phyloP scores from a whole-genome alignment of 2,888 invertebrate species.

The Nomada flava region DNA sequence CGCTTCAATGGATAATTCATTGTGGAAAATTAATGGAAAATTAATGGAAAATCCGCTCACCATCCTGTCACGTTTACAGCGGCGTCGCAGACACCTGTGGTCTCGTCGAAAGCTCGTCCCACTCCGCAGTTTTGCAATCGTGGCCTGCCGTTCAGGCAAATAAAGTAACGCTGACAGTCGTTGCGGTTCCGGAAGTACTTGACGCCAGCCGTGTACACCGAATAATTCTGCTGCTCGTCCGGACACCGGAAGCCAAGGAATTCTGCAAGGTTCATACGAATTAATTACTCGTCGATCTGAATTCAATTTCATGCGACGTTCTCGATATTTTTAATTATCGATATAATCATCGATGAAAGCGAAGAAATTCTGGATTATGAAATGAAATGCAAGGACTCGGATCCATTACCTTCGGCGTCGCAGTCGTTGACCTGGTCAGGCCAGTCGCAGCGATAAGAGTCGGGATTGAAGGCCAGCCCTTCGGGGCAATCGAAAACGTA shows the following conservation, averaged over 20 bases:
- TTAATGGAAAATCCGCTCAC: constrained; percentile 58
- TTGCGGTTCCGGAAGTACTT: constrained; percentile 86
- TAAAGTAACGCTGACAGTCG: constrained; percentile 92
- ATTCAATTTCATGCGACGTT: not conserved
- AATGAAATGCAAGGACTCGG: not conserved
- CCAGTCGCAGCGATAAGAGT: constrained; percentile 93
- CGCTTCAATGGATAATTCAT: not conserved
- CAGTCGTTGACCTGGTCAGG: constrained; percentile 93
- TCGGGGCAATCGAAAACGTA: constrained; percentile 92
- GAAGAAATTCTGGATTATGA: not conserved
- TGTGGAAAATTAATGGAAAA: not conserved
- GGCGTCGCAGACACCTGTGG: constrained; percentile 90
- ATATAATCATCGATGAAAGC: not conserved
- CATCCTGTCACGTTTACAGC: constrained; percentile 92
- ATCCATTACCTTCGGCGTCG: constrained; percentile 90
- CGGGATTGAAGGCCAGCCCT: constrained; percentile 91
- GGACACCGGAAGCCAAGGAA: constrained; percentile 93
- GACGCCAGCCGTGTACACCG: constrained; percentile 84
- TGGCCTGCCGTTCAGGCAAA: constrained; percentile 90
- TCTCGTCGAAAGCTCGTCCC: constrained; percentile 91
- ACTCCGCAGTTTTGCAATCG: constrained; percentile 91
- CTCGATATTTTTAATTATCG: too few species aligned
- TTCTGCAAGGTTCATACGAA: constrained; percentile 84
- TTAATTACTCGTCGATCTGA: not conserved
- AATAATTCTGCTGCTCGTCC: constrained; percentile 83